Evolutionary conservation across 37 sponge, comb jelly and placozoan species (phyloP), one percentile per base, ranked within the genome.

Genomic region (Crambe crambe): DNA sequence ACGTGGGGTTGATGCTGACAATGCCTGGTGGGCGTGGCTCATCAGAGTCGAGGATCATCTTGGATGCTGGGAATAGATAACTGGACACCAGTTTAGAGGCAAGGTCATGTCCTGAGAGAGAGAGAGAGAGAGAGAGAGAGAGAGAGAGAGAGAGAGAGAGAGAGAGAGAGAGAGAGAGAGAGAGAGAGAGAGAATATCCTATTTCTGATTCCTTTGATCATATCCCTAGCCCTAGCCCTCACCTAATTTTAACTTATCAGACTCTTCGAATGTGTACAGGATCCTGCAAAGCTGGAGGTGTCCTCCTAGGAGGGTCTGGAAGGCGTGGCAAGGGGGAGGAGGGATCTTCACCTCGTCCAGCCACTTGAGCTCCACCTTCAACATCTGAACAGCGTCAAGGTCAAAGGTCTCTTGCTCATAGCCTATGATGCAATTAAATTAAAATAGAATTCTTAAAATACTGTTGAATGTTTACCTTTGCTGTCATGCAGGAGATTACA

Each of bases 41-140:
- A 60, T 65, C 80, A 22, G 70, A 63, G 57, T 83, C 65, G 4
- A 42, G 51, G 73, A 91, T 88, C 30, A 86, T 42, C 42, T 67
- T 89, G 35, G 95, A 94, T 5, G 97, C 97, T 25, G 97, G 92
- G 58, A 97, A 97, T 42, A 97, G 86, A 83, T 94, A 95, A 54
- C 81, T 61, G 29, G 77, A 80, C 2, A 97, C 41, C 15, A 97
- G 82, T 8, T 80, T 60, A 29, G 42, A 67, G 32, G 79, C 70
- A 0, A 97, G 80, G 29, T 84, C 82, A 20, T 58, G 39, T 27
- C 89, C 93, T 86, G 37, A 30, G n/a, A n/a, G n/a, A n/a, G n/a
- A n/a, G n/a, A n/a, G n/a, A n/a, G n/a, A n/a, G n/a, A 67, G 57
- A 68, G 56, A 20, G 22, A 37, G 62, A 62, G 27, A 77, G 27